Percentiles rank a stretch among this genome's conserved stretches.
These are phyloP conservation scores for Drosophila kokeensis DNA, from an alignment of 2,888 invertebrate genomes.

Conservation along the genomic window DNA sequence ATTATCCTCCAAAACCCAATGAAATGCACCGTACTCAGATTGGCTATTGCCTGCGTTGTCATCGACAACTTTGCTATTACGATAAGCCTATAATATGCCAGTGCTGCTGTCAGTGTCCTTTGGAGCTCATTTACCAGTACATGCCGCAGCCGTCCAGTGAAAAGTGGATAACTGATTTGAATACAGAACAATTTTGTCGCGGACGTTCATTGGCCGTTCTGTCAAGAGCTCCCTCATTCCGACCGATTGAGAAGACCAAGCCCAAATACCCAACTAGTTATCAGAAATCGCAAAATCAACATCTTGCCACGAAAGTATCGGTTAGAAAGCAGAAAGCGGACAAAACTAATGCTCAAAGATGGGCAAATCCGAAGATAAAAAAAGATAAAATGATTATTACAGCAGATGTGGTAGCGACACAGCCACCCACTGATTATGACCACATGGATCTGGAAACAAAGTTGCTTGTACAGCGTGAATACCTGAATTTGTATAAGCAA, in stretches of 20 bases:
- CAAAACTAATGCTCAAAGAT: neutral
- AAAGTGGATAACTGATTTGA: slow-evolving; percentile 33
- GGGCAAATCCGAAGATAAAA: neutral
- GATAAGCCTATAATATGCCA: neutral
- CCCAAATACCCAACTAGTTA: neutral
- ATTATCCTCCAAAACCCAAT: slow-evolving; percentile 2
- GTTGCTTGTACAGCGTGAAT: slow-evolving; percentile 31
- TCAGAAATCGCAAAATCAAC: neutral
- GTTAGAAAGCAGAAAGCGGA: slow-evolving; percentile 7
- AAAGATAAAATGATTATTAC: neutral
- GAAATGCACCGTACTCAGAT: neutral
- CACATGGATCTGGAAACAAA: neutral
- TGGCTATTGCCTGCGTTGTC: neutral
- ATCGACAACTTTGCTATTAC: neutral
- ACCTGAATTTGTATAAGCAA: slow-evolving; percentile 46
- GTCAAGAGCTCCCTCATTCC: neutral
- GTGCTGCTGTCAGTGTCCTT: no score
- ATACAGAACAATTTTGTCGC: slow-evolving; percentile 30
- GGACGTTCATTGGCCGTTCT: neutral
- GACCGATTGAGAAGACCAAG: neutral
- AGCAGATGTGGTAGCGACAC: neutral
- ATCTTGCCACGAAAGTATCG: neutral
- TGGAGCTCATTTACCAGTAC: neutral
- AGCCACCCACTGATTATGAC: neutral
- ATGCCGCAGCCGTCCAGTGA: neutral